A percentile compares a stretch with the other conserved stretches of the same genome.
These are phyloP conservation scores for Okapia johnstoni DNA, from an alignment of 2,113 vertebrate species.

Conservation along the genomic window DNA sequence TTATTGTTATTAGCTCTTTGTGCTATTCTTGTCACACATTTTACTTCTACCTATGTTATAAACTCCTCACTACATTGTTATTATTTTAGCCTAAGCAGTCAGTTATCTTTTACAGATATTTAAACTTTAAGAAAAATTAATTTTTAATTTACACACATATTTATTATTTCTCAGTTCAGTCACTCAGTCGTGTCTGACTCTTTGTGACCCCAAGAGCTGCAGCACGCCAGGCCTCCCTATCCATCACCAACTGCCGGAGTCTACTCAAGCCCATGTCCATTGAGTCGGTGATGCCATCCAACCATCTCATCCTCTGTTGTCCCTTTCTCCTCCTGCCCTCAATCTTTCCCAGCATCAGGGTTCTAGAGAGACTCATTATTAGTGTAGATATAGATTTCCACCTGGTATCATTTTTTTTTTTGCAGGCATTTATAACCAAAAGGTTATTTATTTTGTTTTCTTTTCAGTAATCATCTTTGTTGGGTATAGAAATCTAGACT, in stretches of 20 bases:
- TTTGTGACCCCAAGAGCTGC: accelerated
- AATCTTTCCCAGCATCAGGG: not conserved
- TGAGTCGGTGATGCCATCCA: not conserved
- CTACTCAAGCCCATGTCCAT: not conserved
- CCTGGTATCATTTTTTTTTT: not conserved
- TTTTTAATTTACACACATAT: not conserved
- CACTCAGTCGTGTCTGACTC: accelerated
- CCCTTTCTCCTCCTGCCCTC: not conserved
- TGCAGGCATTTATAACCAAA: not conserved
- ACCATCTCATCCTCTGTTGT: not conserved
- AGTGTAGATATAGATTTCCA: not conserved
- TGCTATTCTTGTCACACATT: not conserved
- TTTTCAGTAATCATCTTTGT: not conserved
- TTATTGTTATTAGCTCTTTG: not conserved
- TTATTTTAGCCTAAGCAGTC: not conserved
- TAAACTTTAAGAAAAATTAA: not conserved
- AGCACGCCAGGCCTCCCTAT: not conserved
- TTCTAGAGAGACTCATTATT: not conserved
- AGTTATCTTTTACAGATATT: not conserved
- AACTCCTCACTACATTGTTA: not conserved
- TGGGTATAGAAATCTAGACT: not conserved
- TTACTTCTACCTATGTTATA: not conserved
- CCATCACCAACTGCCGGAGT: not conserved
- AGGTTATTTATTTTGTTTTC: not conserved
- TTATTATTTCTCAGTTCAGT: not conserved